Base-by-base conservation (phyloP, 2,888 invertebrate genomes). In the Ophion costatus region DNA sequence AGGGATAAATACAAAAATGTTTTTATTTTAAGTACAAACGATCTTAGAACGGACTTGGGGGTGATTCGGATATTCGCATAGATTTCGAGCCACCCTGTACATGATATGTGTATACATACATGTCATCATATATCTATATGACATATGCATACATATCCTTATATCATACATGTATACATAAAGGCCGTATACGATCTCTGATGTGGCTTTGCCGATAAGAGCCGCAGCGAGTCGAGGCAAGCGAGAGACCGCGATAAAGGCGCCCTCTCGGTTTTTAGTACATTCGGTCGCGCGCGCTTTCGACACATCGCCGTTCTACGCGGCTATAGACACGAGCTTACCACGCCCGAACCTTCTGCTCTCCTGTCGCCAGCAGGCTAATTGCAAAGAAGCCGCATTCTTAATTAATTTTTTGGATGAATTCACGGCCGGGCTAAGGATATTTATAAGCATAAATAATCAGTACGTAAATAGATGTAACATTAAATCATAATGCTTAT, bases 281-380 rank as follows among this genome's bases (percentile, higher is more conserved):
- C 63, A 64, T 42, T 42, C 77, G 10, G 11, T 10, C 63, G n/a
- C 20, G 45, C 24, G 9, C 24, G 17, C 33, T 9, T 45, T 7
- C 45, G 11, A 11, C 14, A 22, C 14, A n/a, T 57, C 67, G 38
- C 20, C 33, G 66, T 77, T 38, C 11, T 67, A 33, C 22, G 57
- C 67, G 70, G 9, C 51, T 33, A 38, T 67, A 22, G 22, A 51
- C 20, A 64, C 51, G n/a, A 24, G 56, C 51, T 29, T 57, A 42
- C 22, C 51, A 20, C 57, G 56, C 24, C 22, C 56, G 33, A 17
- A 67, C 57, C 57, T 57, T 57, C 67, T 76, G 20, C 17, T 51
- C 67, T 22, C 71, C 89, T 89, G 90, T 89, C 90, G 87, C 90
- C 90, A 88, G 84, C 89, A 90, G 89, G 89, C 88, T 89, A 90